Conservation (phyloP, 2,888 invertebrate species). For the Hirudinaria manillensis region DNA sequence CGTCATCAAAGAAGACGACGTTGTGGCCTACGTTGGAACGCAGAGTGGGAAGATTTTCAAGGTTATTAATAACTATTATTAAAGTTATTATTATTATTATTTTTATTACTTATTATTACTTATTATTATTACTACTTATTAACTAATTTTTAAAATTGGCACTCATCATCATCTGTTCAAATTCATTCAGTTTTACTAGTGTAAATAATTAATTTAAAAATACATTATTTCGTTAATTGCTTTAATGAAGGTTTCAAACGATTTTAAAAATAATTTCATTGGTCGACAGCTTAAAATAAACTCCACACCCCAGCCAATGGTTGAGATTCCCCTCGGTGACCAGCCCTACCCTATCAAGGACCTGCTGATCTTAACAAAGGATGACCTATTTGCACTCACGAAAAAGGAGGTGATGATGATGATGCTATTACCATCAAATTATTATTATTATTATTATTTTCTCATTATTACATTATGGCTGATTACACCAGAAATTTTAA, state of each 20-base stretch:
- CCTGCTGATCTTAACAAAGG: neutral
- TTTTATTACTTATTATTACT: neutral
- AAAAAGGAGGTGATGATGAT: neutral
- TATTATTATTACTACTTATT: neutral
- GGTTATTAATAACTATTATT: neutral
- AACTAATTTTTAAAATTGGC: too few relatives aligned
- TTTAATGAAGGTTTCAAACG: neutral
- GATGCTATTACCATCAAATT: too few relatives aligned
- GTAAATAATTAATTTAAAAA: neutral
- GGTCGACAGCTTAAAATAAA: neutral
- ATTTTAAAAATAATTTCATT: neutral
- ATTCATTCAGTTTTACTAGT: too few relatives aligned
- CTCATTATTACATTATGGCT: too few relatives aligned
- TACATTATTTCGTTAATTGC: neutral
- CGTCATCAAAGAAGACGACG: too few relatives aligned
- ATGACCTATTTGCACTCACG: neutral
- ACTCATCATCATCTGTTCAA: too few relatives aligned
- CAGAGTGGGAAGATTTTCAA: neutral
- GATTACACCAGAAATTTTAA: too few relatives aligned
- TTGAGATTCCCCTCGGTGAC: too few relatives aligned
- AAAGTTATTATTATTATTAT: neutral
- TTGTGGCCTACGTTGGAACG: neutral
- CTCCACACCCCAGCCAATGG: too few relatives aligned
- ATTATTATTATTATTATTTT: too few relatives aligned
- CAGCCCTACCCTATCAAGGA: neutral